Evolutionary conservation across 1,140 invertebrate species (phyloP).

Genomic region (Drosophila insularis): DNA sequence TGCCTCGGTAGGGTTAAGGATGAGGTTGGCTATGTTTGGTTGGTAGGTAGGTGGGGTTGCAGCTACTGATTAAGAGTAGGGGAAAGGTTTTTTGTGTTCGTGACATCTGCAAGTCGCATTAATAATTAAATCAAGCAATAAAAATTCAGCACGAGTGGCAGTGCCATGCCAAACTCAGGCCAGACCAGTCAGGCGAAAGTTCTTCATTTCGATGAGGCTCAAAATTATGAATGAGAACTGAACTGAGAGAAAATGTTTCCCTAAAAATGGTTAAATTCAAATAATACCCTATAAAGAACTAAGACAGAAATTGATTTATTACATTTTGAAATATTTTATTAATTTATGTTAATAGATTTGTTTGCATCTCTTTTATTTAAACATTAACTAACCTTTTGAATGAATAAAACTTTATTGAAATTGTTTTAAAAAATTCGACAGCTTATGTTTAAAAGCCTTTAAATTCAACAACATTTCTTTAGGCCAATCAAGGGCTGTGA

Average conservation of each 20-base stretch:
- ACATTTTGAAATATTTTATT: too few species aligned
- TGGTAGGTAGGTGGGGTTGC: neutral
- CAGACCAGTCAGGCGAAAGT: constrained; percentile 13
- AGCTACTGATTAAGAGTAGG: constrained; percentile 15
- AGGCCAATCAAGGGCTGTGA: too few species aligned
- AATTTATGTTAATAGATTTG: too few species aligned
- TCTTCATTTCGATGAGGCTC: constrained; percentile 6
- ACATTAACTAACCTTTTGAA: too few species aligned
- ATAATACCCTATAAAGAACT: neutral
- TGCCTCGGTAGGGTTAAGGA: constrained; percentile 68
- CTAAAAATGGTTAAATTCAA: neutral
- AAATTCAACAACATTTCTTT: too few species aligned
- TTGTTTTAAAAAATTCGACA: too few species aligned
- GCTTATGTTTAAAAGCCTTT: too few species aligned
- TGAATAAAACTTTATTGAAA: too few species aligned
- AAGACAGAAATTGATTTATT: too few species aligned
- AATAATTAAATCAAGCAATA: constrained; percentile 81
- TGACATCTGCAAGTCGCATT: constrained; percentile 80
- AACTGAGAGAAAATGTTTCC: neutral
- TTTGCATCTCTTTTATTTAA: too few species aligned
- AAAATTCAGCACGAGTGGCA: constrained; percentile 77
- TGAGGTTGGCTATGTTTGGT: constrained; percentile 38
- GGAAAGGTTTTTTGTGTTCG: constrained; percentile 52
- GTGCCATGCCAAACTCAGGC: constrained; percentile 28
- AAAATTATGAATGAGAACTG: constrained; percentile 3